phyloP scores from a whole-genome alignment of 2,797 vertebrate genomes.

The Poliocrania exsul region DNA sequence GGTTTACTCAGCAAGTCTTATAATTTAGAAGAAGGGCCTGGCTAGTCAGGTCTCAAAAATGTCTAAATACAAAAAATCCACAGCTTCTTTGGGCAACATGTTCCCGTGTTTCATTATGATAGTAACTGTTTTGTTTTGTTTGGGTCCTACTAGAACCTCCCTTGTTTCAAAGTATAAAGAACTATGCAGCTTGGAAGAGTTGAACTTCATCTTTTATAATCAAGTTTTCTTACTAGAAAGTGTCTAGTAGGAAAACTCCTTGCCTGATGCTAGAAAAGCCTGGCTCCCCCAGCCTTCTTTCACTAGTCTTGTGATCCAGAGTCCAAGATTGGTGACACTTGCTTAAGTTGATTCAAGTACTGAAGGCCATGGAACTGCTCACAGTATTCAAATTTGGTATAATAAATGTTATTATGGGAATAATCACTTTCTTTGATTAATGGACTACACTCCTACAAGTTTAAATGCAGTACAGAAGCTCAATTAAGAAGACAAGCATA shows the following conservation, averaged over 20 bases:
- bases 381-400: neutral
- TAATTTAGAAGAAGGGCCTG: neutral
- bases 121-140: neutral
- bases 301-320: neutral
- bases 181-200: neutral
- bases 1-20: neutral
- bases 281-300: neutral
- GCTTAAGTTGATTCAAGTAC: neutral
- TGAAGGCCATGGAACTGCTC: neutral
- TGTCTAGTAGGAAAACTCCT: neutral
- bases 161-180: neutral
- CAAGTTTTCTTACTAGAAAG: neutral
- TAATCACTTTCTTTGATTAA: neutral
- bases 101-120: neutral
- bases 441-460: neutral
- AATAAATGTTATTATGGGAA: neutral
- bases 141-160: neutral
- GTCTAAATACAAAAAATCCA: neutral
- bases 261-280: neutral
- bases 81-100: neutral
- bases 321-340: neutral
- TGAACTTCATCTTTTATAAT: neutral
- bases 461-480: neutral
- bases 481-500: neutral
- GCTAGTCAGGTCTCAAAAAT: neutral